Base-by-base conservation (phyloP, 2,797 vertebrate species). In the Acanthurus tractus region DNA sequence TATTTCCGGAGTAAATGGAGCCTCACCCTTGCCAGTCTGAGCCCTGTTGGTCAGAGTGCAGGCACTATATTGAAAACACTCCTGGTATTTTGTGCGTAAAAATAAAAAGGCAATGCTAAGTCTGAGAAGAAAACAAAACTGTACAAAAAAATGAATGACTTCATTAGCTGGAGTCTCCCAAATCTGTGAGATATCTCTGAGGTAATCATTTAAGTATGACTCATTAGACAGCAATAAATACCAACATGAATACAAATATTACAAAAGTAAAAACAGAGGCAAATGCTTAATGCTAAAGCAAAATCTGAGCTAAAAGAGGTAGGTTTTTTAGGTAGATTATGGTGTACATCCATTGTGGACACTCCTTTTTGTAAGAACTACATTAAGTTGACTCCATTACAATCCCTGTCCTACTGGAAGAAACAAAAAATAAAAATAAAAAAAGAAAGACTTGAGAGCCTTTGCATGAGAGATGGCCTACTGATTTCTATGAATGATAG, bases 161-260 rank as follows among this genome's bases (percentile, higher is more conserved):
- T 94, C 92, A 93, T 94, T 94, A 94, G 89, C 93, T 94, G 91
- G 92, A 94, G 90, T 92, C 93, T 93, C 92, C 92, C 93, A 94
- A 90, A 91, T 92, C 81, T 93, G 91, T 90, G 92, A 94, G 93
- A 93, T 91, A 93, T 94, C 93, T 92, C 88, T 93, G 94, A 94
- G 94, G 94, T 94, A 94, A 94, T 94, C 90, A 93, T 92, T 92
- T 88, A 93, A 93, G 87, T 95, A 93, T 95, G 93, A 95, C 92
- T 93, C 92, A 95, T 94, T 94, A 94, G 91, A 94, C 92, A 92
- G 92, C 93, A 96, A 96, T 96, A 96, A 96, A 96, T 96, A 96
- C 91, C 94, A 93, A 95, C 93, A 95, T 90, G 94, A 93, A 95
- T 94, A 95, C 93, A 94, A 94, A 95, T 92, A 93, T 94, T 94